These are phyloP conservation scores for Enteromius fasciolatus DNA, from an alignment of 2,797 vertebrate species.

Conservation along the genomic window DNA sequence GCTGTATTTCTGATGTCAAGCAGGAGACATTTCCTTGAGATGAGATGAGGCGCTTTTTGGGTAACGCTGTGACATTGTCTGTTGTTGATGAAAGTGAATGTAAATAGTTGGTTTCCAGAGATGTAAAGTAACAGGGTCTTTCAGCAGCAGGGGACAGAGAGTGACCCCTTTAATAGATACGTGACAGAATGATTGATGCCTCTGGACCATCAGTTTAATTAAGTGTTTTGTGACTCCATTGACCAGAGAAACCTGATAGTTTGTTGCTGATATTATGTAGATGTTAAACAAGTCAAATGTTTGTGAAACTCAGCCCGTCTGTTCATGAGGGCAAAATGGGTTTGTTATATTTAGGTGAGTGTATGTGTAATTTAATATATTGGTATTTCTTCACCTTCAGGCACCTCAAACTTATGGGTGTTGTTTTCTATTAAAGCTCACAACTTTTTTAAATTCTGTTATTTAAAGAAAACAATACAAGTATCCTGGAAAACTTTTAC, in stretches of 20 bases:
- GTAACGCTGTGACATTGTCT: background rate
- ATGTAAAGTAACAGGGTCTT: conserved; percentile 5
- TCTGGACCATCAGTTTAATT: background rate
- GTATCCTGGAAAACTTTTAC: background rate
- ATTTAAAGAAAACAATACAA: background rate
- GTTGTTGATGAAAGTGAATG: conserved; percentile 20
- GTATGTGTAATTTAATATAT: conserved; percentile 10
- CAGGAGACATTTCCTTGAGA: background rate
- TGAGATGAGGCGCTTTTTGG: background rate
- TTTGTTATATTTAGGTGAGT: conserved; percentile 9
- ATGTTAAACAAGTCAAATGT: background rate
- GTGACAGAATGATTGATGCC: conserved; percentile 46
- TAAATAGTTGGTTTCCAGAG: conserved; percentile 12
- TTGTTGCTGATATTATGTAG: conserved; percentile 5
- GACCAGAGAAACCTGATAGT: background rate
- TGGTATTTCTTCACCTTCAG: background rate
- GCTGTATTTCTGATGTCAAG: background rate
- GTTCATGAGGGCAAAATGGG: background rate
- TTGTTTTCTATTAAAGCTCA: background rate
- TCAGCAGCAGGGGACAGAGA: conserved; percentile 29
- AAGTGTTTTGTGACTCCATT: conserved; percentile 13
- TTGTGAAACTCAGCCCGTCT: background rate
- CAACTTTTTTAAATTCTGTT: background rate
- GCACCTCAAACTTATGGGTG: background rate
- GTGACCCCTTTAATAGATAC: conserved; percentile 45